These are phyloP conservation scores for Hiodon tergisus DNA, from an alignment of 2,113 vertebrate genomes.

Conservation along the genomic window DNA sequence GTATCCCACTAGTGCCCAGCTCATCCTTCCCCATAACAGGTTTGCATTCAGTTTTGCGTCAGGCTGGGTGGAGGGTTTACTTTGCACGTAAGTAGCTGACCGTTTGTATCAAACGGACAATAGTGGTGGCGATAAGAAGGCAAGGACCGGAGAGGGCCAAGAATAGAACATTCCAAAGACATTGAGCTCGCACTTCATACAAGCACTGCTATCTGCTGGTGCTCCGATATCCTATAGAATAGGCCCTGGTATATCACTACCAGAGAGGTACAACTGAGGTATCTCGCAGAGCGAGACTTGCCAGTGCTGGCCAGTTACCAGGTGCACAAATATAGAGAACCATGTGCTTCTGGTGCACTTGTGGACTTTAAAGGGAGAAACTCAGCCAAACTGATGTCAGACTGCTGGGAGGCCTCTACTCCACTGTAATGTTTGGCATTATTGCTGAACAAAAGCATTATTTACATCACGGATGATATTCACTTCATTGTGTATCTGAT, in stretches of 20 bases:
- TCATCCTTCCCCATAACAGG: background rate
- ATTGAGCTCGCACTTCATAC: background rate
- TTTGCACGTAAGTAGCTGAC: background rate
- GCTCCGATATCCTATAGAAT: background rate
- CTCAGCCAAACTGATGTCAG: no score
- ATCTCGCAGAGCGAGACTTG: background rate
- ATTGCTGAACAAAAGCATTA: no score
- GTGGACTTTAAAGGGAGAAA: no score
- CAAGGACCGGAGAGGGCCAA: background rate
- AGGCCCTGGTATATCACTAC: background rate
- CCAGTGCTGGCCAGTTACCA: background rate
- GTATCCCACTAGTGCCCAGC: background rate
- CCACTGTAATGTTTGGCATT: no score
- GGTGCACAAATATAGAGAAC: no score
- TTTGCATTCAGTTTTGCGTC: background rate
- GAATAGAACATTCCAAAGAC: background rate
- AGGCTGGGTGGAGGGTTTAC: background rate
- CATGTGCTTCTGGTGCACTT: no score
- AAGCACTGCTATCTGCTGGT: background rate
- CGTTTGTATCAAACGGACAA: no score
- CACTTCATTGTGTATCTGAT: no score
- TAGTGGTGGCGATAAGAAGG: background rate
- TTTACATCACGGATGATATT: no score
- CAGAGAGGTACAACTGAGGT: background rate
- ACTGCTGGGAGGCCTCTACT: no score